Evolutionary conservation across 2,888 invertebrate genomes (phyloP).

Genomic region (Acleris literana): DNA sequence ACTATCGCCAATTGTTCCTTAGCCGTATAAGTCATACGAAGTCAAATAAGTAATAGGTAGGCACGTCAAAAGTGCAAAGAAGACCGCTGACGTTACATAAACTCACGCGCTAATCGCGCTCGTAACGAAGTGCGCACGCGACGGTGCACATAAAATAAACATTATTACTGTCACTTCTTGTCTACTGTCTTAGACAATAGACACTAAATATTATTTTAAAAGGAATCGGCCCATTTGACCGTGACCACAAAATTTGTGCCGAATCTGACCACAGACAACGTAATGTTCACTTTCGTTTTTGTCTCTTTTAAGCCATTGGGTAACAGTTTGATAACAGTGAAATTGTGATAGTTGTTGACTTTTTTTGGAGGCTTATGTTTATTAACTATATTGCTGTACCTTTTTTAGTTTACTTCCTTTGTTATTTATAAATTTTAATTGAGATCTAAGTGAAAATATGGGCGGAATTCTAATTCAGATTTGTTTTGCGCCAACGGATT

Average conservation of each 20-base stretch:
- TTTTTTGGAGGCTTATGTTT: too few relatives aligned
- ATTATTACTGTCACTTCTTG: conserved; percentile 18
- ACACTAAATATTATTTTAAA: conserved; percentile 45
- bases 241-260: conserved; percentile 70
- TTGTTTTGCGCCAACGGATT: too few relatives aligned
- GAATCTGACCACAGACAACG: conserved; percentile 53
- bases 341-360: conserved; percentile 38
- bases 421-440: too few relatives aligned
- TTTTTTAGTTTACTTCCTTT: too few relatives aligned
- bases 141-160: conserved; percentile 26
- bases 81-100: conserved; percentile 27
- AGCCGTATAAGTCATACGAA: neutral
- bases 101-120: conserved; percentile 11
- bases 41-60: neutral
- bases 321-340: conserved; percentile 53
- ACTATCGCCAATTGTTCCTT: neutral
- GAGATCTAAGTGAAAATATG: too few relatives aligned
- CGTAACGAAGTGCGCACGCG: conserved; percentile 27
- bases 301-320: conserved; percentile 54
- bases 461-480: too few relatives aligned
- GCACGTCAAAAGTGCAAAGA: conserved; percentile 1
- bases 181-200: conserved; percentile 33
- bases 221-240: conserved; percentile 60
- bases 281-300: conserved; percentile 61
- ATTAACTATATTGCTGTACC: too few relatives aligned